Conservation (phyloP, 1,140 invertebrate genomes). For the Drosophila ercepeae region DNA sequence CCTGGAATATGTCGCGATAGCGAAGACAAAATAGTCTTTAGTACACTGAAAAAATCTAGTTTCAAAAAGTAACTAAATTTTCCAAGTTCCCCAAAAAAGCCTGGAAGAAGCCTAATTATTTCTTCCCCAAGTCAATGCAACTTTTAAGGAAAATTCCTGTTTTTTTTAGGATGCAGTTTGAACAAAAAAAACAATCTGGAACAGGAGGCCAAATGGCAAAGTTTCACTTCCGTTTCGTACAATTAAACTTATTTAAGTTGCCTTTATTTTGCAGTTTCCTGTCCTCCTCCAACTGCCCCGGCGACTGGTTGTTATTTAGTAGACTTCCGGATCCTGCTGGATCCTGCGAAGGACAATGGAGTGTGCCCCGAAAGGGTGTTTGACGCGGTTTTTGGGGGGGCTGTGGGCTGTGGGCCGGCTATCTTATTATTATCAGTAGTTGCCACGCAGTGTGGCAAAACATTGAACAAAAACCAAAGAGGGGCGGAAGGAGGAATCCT, state of each 20-base stretch:
- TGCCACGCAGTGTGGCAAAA: conserved; percentile 50
- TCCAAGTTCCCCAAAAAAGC: too few species aligned
- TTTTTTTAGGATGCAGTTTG: not conserved
- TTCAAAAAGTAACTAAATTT: too few species aligned
- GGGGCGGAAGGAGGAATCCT: not conserved
- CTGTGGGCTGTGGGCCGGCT: conserved; percentile 19
- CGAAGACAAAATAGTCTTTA: not conserved
- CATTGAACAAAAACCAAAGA: conserved; percentile 23
- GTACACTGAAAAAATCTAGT: not conserved
- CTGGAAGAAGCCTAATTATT: too few species aligned
- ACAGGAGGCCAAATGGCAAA: conserved; percentile 33
- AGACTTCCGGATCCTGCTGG: conserved; percentile 20
- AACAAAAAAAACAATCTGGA: not conserved
- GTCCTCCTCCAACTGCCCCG: not conserved
- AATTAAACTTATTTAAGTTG: conserved; percentile 66
- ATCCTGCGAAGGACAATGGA: not conserved
- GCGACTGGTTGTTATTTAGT: conserved; percentile 36
- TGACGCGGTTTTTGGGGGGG: conserved; percentile 2
- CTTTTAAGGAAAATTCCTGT: not conserved
- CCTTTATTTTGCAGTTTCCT: conserved; percentile 18
- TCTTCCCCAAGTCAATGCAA: not conserved
- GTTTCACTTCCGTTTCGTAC: conserved; percentile 44
- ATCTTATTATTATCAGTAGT: conserved; percentile 71
- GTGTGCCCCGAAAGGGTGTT: not conserved
- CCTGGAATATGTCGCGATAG: not conserved